A percentile compares a stretch with the other conserved stretches of the same genome.
Conservation (phyloP, 2,113 vertebrate species). For the Tachysurus fulvidraco region DNA sequence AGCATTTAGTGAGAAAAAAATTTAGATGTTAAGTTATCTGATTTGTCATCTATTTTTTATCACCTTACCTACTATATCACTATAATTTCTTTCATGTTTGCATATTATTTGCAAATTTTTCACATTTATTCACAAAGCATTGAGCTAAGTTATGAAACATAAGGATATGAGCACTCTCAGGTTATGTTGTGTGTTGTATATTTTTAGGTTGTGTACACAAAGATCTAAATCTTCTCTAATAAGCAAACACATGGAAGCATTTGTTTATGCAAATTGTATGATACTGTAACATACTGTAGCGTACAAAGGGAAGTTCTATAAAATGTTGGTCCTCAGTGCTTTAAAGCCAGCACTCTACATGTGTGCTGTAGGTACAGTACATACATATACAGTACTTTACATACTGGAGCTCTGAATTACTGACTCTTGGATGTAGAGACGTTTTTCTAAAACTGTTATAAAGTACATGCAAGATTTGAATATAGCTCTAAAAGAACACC, state of each 20-base stretch:
- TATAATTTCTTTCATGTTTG: background rate
- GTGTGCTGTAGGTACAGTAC: background rate
- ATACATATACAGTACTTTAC: background rate
- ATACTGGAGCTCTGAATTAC: background rate
- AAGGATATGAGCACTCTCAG: background rate
- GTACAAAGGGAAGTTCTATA: background rate
- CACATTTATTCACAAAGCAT: background rate
- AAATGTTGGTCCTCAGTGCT: background rate
- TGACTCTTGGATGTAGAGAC: background rate
- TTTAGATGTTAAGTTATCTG: background rate
- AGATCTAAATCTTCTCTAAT: background rate
- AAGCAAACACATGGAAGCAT: background rate
- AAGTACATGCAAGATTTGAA: background rate
- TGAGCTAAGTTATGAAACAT: background rate
- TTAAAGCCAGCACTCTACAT: background rate
- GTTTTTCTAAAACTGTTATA: background rate
- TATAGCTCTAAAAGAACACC: too few relatives aligned
- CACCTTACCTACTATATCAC: background rate
- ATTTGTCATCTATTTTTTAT: background rate
- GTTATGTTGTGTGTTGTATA: background rate
- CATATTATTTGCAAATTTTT: background rate
- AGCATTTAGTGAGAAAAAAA: background rate
- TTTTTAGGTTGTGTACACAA: background rate
- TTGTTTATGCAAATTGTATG: slow-evolving; percentile 9
- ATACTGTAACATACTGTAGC: background rate